Evolutionary conservation across 2,888 invertebrate species (phyloP).

Genomic region (Rotaria sp.): DNA sequence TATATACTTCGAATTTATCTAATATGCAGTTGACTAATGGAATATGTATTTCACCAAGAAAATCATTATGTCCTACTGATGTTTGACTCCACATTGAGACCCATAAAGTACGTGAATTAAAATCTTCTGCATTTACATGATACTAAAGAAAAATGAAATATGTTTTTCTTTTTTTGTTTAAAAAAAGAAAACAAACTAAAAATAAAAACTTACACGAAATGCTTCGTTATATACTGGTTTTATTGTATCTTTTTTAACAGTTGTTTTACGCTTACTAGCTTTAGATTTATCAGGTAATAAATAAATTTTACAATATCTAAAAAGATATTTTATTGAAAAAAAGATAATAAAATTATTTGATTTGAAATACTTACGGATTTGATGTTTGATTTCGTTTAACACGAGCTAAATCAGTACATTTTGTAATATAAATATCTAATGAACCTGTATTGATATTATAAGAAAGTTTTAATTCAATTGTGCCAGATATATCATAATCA

Average conservation of each 20-base stretch:
- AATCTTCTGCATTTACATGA: background rate
- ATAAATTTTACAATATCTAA: background rate
- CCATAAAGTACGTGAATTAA: background rate
- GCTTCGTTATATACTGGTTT: background rate
- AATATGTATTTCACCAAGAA: slow-evolving; percentile 18
- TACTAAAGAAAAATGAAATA: background rate
- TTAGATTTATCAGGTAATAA: slow-evolving; percentile 7
- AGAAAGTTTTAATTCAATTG: background rate
- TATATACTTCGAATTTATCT: background rate
- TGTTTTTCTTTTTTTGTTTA: background rate
- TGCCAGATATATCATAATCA: background rate
- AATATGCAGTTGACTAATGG: background rate
- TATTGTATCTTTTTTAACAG: background rate
- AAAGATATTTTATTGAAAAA: background rate
- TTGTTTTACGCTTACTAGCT: background rate
- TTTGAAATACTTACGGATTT: background rate
- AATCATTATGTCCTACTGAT: background rate
- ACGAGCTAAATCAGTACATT: background rate
- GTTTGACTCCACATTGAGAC: background rate
- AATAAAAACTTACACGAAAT: background rate
- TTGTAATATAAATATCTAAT: background rate
- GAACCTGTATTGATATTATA: background rate
- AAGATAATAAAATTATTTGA: background rate
- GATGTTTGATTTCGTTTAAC: background rate
- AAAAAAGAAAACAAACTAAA: background rate